Percentiles rank a stretch among this genome's conserved stretches.
Evolutionary conservation across 2,113 vertebrate genomes (phyloP).

Genomic region (Myrmophylax atrothorax): DNA sequence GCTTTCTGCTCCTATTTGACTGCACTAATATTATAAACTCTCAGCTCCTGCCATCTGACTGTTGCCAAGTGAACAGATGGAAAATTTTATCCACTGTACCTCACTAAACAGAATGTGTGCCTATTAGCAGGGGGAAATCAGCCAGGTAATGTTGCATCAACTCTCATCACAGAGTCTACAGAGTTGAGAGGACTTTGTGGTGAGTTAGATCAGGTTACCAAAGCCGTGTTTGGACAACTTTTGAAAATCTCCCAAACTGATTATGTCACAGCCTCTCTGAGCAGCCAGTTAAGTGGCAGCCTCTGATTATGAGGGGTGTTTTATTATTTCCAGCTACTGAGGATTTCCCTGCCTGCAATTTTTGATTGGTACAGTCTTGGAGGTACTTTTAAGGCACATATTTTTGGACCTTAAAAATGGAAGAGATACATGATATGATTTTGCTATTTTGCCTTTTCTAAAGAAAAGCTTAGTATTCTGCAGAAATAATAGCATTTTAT

Average conservation of each 20-base stretch:
- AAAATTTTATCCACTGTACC: constrained; percentile 18
- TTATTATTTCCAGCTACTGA: neutral
- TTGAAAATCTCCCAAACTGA: neutral
- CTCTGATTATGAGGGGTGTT: neutral
- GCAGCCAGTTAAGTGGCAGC: neutral
- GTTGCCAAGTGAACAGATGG: constrained; percentile 45
- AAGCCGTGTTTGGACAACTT: neutral
- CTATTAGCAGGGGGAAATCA: constrained; percentile 26
- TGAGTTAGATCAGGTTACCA: neutral
- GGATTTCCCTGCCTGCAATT: neutral
- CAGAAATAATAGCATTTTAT: neutral
- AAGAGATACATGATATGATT: neutral
- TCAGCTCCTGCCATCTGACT: neutral
- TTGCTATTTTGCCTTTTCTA: neutral
- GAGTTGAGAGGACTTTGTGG: neutral
- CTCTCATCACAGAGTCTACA: neutral
- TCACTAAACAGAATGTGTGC: neutral
- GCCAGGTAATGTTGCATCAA: neutral
- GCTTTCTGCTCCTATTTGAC: neutral
- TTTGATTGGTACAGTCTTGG: neutral
- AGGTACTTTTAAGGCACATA: neutral
- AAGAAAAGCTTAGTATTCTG: neutral
- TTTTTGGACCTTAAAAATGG: neutral
- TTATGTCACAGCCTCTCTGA: neutral
- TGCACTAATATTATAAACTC: constrained; percentile 8